Conservation (phyloP, 2,797 vertebrate species). For the Rallus crepitans region DNA sequence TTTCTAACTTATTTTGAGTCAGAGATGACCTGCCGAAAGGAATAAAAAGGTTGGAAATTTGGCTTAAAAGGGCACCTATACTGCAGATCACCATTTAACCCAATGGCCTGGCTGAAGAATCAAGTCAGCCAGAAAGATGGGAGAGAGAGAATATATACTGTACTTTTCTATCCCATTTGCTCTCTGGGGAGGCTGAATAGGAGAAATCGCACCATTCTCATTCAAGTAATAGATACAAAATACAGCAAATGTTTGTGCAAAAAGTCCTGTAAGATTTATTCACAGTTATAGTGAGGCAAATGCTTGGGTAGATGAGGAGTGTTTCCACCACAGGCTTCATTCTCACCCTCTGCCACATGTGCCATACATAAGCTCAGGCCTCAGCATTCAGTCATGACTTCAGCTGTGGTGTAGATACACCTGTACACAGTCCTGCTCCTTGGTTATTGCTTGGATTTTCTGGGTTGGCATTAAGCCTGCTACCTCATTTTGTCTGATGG, state of each 20-base stretch:
- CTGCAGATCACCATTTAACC: neutral
- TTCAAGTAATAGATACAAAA: neutral
- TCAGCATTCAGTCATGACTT: neutral
- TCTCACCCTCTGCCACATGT: neutral
- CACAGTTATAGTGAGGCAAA: neutral
- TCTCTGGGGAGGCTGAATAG: neutral
- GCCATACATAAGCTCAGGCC: accelerated
- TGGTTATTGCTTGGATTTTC: neutral
- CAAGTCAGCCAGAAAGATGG: neutral
- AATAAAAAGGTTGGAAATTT: neutral
- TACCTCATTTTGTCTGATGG: neutral
- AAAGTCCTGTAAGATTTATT: neutral
- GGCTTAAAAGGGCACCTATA: neutral
- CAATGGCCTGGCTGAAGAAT: neutral
- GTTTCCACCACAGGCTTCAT: neutral
- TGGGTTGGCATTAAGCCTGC: neutral
- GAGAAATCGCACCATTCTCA: neutral
- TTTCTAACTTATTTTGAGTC: neutral
- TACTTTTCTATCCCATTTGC: neutral
- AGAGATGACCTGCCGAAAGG: neutral
- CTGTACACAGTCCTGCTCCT: neutral
- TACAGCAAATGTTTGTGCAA: neutral
- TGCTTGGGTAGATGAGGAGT: slow-evolving; percentile 1
- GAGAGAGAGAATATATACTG: neutral
- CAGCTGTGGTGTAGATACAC: neutral